Base-by-base conservation (phyloP, 1,140 invertebrate species). In the Temnothorax curvispinosus region DNA sequence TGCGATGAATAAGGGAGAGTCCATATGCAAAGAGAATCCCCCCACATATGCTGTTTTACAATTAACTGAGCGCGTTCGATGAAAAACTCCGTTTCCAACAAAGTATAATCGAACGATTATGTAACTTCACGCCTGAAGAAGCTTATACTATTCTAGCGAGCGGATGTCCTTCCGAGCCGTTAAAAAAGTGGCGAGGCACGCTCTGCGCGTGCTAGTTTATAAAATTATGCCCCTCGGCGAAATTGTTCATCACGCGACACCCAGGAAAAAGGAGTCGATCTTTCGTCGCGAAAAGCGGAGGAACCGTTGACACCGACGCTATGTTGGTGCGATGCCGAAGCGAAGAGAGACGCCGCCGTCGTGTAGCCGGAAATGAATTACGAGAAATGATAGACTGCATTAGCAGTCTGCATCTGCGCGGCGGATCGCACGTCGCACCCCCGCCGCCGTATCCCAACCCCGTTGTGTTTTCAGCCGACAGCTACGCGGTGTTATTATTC, bases 331-430 rank as follows among this genome's bases (percentile, higher is more conserved):
- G 32, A 60, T 6, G 9, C 18, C 27, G 65, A 67, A 35, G 60
- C 50, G 75, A 41, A 7, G n/a, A 74, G 50, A 44, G 41, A 47
- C 8, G n/a, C 62, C 64, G 47, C 71, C 58, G 65, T 27, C 58
- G 65, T 27, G 62, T 69, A 92, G 82, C 91, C 88, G 92, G 91
- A 93, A 93, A 75, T 60, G 85, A 92, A 92, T 93, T 93, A 92
- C 88, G 85, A 87, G 89, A 91, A 93, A 93, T 93, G 91, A 93
- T 90, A 92, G 87, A 21, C 60, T 56, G 64, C 58, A 72, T 67
- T 85, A 56, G 47, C 60, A 64, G 78, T 35, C 35, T 21, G 78
- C 77, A 52, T 60, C 85, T 69, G 56, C 88, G 41, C 82, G 65
- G 76, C 60, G 32, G 76, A 80, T 13, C 75, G 65, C 87, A 62